Conservation (phyloP, 2,113 vertebrate species). For the Cyphomyrus discorhynchus region DNA sequence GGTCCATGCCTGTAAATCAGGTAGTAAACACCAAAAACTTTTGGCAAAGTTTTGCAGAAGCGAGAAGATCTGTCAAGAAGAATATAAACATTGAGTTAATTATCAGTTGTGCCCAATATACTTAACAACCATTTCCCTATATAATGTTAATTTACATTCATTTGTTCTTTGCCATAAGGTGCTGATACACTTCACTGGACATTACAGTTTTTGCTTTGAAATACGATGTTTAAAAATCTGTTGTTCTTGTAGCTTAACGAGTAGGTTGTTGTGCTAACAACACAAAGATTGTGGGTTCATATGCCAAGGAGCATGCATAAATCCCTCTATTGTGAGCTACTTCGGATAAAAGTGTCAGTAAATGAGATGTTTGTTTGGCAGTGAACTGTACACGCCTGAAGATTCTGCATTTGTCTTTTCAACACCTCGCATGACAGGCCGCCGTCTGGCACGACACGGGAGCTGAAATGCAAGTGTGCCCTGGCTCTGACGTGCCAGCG, state of each 20-base stretch:
- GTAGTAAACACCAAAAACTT: not conserved
- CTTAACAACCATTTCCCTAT: not conserved
- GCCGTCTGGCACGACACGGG: not conserved
- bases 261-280: not conserved
- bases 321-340: not conserved
- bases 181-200: not conserved
- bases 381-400: not conserved
- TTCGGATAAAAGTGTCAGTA: not conserved
- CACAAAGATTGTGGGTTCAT: not conserved
- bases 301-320: not conserved
- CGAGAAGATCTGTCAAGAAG: not conserved
- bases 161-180: not conserved
- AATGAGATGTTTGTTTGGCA: not conserved
- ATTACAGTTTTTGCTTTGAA: not conserved
- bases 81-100: not conserved
- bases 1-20: not conserved
- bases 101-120: not conserved
- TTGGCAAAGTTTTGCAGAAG: not conserved
- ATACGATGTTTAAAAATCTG: not conserved
- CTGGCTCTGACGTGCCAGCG: not conserved
- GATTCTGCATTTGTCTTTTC: not conserved
- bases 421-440: not conserved
- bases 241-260: not conserved
- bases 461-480: not conserved
- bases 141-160: not conserved